Evolutionary conservation across 1,140 invertebrate genomes (phyloP).

Genomic region (Bursaphelenchus mucronatus): DNA sequence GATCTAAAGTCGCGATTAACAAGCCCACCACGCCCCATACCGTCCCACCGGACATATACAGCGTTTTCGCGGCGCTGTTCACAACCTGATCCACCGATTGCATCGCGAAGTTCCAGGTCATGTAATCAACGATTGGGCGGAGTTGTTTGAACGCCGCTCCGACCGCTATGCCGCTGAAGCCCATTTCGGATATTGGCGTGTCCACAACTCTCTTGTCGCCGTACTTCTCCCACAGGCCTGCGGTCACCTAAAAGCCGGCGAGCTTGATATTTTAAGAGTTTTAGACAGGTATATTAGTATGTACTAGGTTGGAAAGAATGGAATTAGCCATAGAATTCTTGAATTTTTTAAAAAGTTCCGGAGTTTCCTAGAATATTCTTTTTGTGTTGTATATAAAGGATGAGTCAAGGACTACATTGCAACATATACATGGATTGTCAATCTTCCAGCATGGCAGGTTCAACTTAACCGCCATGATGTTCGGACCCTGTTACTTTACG

Average conservation of each 20-base stretch:
- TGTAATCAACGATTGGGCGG: constrained; percentile 93
- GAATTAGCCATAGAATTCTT: too few relatives aligned
- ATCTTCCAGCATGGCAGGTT: too few relatives aligned
- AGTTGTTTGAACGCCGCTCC: constrained; percentile 90
- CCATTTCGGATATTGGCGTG: constrained; percentile 95
- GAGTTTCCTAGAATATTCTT: too few relatives aligned
- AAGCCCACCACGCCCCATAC: too few relatives aligned
- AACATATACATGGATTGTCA: too few relatives aligned
- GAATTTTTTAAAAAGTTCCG: too few relatives aligned
- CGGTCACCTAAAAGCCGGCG: constrained; percentile 68
- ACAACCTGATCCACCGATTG: constrained; percentile 96
- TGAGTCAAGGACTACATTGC: too few relatives aligned
- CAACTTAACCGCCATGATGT: too few relatives aligned
- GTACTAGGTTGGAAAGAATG: too few relatives aligned
- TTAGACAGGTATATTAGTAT: too few relatives aligned
- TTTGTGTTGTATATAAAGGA: too few relatives aligned
- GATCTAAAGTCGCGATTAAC: constrained; percentile 61
- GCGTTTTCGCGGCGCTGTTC: constrained; percentile 95
- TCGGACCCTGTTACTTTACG: too few relatives aligned
- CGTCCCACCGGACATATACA: constrained; percentile 91
- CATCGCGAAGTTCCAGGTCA: constrained; percentile 99
- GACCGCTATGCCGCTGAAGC: constrained; percentile 89
- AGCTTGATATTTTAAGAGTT: constrained; percentile 7
- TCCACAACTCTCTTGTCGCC: constrained; percentile 92
- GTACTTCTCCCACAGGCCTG: constrained; percentile 93